phyloP scores from a whole-genome alignment of 2,888 invertebrate genomes.

The Gonocerus acuteangulatus region DNA sequence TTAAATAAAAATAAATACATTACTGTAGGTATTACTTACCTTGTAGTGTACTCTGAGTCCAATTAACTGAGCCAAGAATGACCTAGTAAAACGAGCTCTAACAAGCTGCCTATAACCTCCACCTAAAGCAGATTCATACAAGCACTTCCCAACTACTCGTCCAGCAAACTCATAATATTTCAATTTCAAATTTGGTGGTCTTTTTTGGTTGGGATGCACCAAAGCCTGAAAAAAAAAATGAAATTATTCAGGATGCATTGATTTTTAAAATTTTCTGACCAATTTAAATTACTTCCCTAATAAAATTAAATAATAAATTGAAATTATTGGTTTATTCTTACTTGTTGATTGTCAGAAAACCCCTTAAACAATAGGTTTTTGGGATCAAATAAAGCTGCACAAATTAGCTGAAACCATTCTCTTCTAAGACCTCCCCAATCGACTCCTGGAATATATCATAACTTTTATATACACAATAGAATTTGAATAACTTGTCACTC shows the following conservation, averaged over 20 bases:
- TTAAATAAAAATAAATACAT: no score
- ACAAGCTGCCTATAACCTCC: conserved; percentile 78
- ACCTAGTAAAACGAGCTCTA: conserved; percentile 80
- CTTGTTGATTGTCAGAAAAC: conserved; percentile 59
- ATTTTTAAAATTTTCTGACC: background rate
- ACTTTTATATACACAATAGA: background rate
- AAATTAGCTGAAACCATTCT: conserved; percentile 90
- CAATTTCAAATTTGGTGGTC: conserved; percentile 69
- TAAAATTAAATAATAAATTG: background rate
- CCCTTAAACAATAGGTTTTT: conserved; percentile 73
- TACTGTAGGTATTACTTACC: no score
- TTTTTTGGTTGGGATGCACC: conserved; percentile 73
- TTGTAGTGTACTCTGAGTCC: conserved; percentile 88
- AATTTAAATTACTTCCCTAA: background rate
- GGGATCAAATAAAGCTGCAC: conserved; percentile 78
- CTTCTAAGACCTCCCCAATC: conserved; percentile 90
- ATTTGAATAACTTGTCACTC: background rate
- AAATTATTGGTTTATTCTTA: conserved; percentile 10
- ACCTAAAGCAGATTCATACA: conserved; percentile 87
- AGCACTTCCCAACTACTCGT: conserved; percentile 86
- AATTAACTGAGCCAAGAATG: conserved; percentile 89
- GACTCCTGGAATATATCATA: conserved; percentile 53
- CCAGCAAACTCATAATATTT: conserved; percentile 91
- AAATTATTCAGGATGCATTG: background rate
- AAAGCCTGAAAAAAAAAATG: conserved; percentile 50